phyloP scores from a whole-genome alignment of 1,140 invertebrate species.

The Trichonephila clavipes region DNA sequence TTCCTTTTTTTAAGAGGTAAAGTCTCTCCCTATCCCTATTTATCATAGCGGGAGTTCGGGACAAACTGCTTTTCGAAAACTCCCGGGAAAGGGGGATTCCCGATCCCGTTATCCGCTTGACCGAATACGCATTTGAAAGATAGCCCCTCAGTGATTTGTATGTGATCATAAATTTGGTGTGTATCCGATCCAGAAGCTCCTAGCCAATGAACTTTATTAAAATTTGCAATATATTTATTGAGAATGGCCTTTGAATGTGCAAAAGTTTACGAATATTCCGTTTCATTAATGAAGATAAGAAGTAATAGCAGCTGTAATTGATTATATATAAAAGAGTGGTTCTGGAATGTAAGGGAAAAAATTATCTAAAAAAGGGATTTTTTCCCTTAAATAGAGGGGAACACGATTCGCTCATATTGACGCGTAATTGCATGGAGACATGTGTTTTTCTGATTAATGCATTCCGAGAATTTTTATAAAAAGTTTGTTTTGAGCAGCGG shows the following conservation, averaged over 20 bases:
- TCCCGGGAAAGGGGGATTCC: background rate
- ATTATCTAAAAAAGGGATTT: background rate
- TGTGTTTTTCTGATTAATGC: background rate
- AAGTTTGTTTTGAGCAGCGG: background rate
- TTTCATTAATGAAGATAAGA: background rate
- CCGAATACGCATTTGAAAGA: conserved; percentile 50
- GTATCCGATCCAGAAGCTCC: background rate
- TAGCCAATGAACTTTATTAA: background rate
- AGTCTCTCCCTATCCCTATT: background rate
- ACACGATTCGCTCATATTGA: background rate
- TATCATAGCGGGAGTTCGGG: background rate
- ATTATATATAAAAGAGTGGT: background rate
- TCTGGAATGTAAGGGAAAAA: background rate
- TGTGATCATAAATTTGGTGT: conserved; percentile 27
- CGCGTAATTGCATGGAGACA: background rate
- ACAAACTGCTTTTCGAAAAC: background rate
- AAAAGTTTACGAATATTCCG: background rate
- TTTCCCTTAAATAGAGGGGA: background rate
- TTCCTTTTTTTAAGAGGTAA: background rate
- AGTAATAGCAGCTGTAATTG: background rate
- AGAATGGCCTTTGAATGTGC: background rate
- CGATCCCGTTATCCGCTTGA: background rate
- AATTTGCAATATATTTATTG: background rate
- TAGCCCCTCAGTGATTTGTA: conserved; percentile 23
- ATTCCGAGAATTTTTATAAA: background rate